Percentiles rank a stretch among this genome's conserved stretches.
These are phyloP conservation scores for Cryptocephalus primarius DNA, from an alignment of 2,888 invertebrate genomes.

Conservation along the genomic window DNA sequence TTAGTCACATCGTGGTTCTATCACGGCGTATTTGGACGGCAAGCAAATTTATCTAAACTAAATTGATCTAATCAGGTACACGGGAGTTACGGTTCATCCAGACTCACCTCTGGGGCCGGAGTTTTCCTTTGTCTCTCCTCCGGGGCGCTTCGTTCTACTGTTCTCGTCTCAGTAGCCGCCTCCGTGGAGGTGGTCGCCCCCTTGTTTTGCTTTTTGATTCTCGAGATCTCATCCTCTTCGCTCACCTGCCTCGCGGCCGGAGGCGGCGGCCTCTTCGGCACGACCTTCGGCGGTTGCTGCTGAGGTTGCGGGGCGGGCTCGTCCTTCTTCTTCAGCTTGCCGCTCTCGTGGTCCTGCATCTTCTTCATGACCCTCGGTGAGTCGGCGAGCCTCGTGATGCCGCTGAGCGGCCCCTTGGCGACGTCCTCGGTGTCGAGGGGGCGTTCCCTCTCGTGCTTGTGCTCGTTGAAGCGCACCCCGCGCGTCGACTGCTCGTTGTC, in stretches of 20 bases:
- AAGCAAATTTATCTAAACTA: constrained; percentile 25
- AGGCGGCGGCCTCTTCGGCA: constrained; percentile 39
- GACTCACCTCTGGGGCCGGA: constrained; percentile 71
- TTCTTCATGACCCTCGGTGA: constrained; percentile 84
- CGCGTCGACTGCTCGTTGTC: constrained; percentile 55
- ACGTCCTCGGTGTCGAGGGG: constrained; percentile 85
- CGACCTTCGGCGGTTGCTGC: constrained; percentile 42
- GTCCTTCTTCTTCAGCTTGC: constrained; percentile 69
- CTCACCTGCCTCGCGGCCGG: constrained; percentile 69
- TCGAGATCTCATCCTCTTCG: constrained; percentile 82
- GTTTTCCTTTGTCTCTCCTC: constrained; percentile 47
- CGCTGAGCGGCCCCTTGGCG: constrained; percentile 74
- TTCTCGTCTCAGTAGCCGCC: constrained; percentile 43
- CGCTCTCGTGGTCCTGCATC: constrained; percentile 63
- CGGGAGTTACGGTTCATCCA: constrained; percentile 41
- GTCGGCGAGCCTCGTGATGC: constrained; percentile 77
- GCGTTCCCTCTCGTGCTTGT: constrained; percentile 53
- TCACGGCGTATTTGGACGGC: constrained; percentile 14
- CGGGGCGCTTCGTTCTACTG: constrained; percentile 35
- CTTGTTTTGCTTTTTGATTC: constrained; percentile 80
- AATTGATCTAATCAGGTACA: constrained; percentile 34
- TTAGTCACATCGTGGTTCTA: too few relatives aligned
- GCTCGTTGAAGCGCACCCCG: constrained; percentile 54
- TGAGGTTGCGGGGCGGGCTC: constrained; percentile 43
- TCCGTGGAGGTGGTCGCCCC: constrained; percentile 48